Evolutionary conservation across 1,140 invertebrate species (phyloP), one percentile per base, ranked within the genome.

Genomic region (Trachelipus rathkii): DNA sequence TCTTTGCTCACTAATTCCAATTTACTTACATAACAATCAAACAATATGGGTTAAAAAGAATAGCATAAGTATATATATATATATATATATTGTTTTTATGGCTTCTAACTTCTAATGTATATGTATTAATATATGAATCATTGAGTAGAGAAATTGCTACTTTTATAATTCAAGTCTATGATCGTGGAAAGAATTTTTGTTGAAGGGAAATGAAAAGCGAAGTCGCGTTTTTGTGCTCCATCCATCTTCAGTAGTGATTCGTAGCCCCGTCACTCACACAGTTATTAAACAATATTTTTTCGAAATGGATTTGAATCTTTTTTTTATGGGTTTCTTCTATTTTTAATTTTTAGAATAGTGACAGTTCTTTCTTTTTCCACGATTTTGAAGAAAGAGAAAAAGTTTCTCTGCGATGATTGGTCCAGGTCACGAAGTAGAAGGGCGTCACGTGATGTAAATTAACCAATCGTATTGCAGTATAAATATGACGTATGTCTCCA

Each of bases 401-500:
- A 60, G 19, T 15, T 60, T 4, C 50, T 60, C 11, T 60, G 50
- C 11, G 11, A 60, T 60, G 50, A 60, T 60, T 60, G 50, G 50
- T 60, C 50, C 11, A 60, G 8, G 50, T 60, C 50, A 60, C 50
- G 50, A 60, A 60, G 19, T 13, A 60, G 11, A 60, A 19, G 19
- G 50, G 19, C 50, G 50, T 60, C 50, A 60, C 50, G 50, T 60
- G 50, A 60, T 60, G 19, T 60, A 60, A 60, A 60, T 60, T 60
- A 60, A 60, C 50, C 50, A 60, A 60, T 60, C 50, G 1, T 13
- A 19, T 60, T 13, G 50, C 19, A 60, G 50, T 13, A 60, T 15
- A 60, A 60, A 19, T 60, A 60, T 60, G 50, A 60, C 50, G 50
- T 60, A 60, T 60, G 50, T 60, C 50, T 60, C 50, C 50, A 60